Base-by-base conservation (phyloP, 2,113 vertebrate genomes). In the Bombycilla garrulus region DNA sequence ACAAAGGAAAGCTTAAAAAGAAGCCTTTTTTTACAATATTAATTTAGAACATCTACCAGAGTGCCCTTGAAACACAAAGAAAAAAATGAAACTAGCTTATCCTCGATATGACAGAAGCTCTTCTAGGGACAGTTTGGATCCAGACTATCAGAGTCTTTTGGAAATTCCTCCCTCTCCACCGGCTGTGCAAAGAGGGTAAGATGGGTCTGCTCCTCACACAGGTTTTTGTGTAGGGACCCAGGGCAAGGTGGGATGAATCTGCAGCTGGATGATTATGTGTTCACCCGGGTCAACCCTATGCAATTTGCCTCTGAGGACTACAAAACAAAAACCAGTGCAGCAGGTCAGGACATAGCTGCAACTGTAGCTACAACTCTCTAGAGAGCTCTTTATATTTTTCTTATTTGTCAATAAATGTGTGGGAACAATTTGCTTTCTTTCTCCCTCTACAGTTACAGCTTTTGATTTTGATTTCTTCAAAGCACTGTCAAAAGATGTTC, bases 401-500 rank as follows among this genome's bases (percentile, higher is more conserved):
- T 85, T 64, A 40, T 54, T 94, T 95, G 79, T 85, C 93, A 93
- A 45, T 64, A 85, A 88, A 88, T 18, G 60, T 81, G 88, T 94
- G 90, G 92, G 90, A 96, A 94, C 47, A 90, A 93, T 71, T 90
- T 78, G 47, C 40, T 90, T 88, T 38, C 29, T 64, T 92, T 91
- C 76, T 72, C 18, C 50, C 2, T 28, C 62, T 81, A 18, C 15
- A 15, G 38, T 80, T 81, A 15, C n/a, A 95, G 67, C 71, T 93
- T 93, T 90, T 77, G 81, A 81, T 93, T 92, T 90, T 94, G 33
- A 86, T 93, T 77, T 83, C 80, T 86, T 94, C 92, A 96, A 93
- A 86, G 82, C 36, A 74, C 18, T 9, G 5, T 92, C 47, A 56
- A 65, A 92, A 84, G 47, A 8, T n/a, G 16, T 77, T 82, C 77